Evolutionary conservation across 1,140 invertebrate genomes (phyloP), one percentile per base, ranked within the genome.

Genomic region (Holotrichia oblita): DNA sequence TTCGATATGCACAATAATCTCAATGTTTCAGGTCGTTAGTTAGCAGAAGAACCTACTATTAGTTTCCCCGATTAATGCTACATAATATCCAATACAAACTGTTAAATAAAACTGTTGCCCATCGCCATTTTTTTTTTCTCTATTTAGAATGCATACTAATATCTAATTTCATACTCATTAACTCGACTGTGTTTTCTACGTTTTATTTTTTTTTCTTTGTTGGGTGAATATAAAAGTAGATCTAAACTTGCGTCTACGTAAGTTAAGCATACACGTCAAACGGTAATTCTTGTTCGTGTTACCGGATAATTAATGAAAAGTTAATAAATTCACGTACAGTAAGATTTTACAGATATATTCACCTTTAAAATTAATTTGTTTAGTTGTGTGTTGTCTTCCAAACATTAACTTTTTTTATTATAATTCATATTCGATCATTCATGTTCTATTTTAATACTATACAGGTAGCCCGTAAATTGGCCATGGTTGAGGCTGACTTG

Each of bases 391-490:
- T n/a, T n/a, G n/a, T n/a, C n/a, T n/a, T n/a, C n/a, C n/a, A n/a
- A n/a, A 48, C 12, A 12, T 48, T n/a, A n/a, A n/a, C n/a, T n/a
- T n/a, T n/a, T n/a, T n/a, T n/a, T n/a, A n/a, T n/a, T n/a, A n/a
- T n/a, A n/a, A n/a, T 14, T 55, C n/a, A 14, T n/a, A 55, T 14
- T 34, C 27, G 27, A 34, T 34, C 48, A 55, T 55, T 55, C 48
- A 55, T 69, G 12, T 10, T 24, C 6, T 34, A 17, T 69, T 74
- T 42, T 41, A 10, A 55, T 14, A 10, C 17, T 74, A 81, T 87
- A 87, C 91, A 99, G 99, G 98, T 99, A 89, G 98, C 99, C 92
- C 98, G 98, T 97, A 99, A 99, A 93, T 95, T 99, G 93, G 99
- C 99, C 90, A 99, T 99, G 97, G 98, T 99, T 93, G 99, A 99